phyloP scores from a whole-genome alignment of 2,797 vertebrate genomes.

The Cichlasoma orientale region DNA sequence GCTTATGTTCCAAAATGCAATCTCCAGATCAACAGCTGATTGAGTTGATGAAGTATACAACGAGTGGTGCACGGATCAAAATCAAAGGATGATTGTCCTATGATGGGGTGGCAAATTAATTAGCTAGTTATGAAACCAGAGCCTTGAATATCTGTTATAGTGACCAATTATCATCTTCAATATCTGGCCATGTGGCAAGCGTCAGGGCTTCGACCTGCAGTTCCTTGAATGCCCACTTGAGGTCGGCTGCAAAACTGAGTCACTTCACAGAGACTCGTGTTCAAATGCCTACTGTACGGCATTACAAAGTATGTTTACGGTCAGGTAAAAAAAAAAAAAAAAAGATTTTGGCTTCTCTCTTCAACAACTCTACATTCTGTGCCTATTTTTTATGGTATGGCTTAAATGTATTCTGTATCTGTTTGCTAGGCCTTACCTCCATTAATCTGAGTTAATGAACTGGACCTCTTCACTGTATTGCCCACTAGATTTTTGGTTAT shows the following conservation, averaged over 20 bases:
- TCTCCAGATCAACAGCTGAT: not conserved
- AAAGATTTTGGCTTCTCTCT: not conserved
- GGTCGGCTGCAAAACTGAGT: not conserved
- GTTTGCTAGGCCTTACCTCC: too few relatives aligned
- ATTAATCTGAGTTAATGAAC: too few relatives aligned
- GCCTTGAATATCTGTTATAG: not conserved
- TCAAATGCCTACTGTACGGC: not conserved
- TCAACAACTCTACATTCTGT: not conserved
- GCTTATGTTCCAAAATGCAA: not conserved
- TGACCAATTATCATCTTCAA: not conserved
- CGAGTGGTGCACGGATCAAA: not conserved
- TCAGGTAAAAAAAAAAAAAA: not conserved
- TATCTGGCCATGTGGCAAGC: not conserved
- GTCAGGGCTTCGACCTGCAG: not conserved
- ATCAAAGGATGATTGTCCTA: not conserved
- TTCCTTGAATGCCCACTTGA: not conserved
- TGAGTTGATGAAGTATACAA: not conserved
- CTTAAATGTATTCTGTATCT: too few relatives aligned
- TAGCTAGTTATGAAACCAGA: not conserved
- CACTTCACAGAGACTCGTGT: not conserved
- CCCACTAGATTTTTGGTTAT: too few relatives aligned
- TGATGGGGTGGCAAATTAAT: not conserved
- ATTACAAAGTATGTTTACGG: not conserved
- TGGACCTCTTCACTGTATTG: too few relatives aligned
- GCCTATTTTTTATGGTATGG: not conserved